phyloP scores from a whole-genome alignment of 1,140 invertebrate species.

The Maconellicoccus hirsutus region DNA sequence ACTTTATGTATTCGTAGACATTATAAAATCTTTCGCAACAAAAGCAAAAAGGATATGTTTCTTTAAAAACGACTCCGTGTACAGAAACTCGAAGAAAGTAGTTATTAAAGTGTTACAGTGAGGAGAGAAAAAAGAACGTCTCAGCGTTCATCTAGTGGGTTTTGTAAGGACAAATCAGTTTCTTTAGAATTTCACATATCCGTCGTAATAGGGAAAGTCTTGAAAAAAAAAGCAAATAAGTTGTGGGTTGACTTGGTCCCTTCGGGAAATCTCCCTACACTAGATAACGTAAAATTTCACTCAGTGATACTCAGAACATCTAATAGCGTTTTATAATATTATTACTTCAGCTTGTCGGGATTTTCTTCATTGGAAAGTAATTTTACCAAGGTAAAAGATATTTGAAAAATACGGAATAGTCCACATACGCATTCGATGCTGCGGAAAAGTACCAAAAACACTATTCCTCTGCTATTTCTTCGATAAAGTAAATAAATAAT shows the following conservation, averaged over 20 bases:
- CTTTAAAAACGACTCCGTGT: background rate
- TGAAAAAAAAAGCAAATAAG: conserved; percentile 11
- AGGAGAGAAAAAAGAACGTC: conserved; percentile 14
- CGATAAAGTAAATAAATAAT: background rate
- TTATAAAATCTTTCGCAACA: conserved; percentile 15
- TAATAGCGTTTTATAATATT: conserved; percentile 6
- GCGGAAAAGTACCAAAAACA: background rate
- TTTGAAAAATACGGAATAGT: conserved; percentile 6
- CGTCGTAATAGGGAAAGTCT: conserved; percentile 15
- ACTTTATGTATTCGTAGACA: conserved; percentile 15
- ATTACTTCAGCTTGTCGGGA: background rate
- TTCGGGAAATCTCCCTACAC: conserved; percentile 16
- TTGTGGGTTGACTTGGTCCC: background rate
- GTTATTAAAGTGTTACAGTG: conserved; percentile 18
- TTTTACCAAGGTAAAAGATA: background rate
- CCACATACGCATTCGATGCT: background rate
- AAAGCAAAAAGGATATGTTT: conserved; percentile 1
- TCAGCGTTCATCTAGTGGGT: conserved; percentile 9
- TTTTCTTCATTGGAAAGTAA: background rate
- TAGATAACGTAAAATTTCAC: background rate
- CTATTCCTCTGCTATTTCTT: background rate
- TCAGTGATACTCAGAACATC: conserved; percentile 11
- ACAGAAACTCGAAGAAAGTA: conserved; percentile 6
- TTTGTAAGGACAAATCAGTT: conserved; percentile 18
- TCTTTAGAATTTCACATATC: conserved; percentile 1